Evolutionary conservation across 2,113 vertebrate species (phyloP), one percentile per base, ranked within the genome.

Genomic region (Mormyrus lacerda): DNA sequence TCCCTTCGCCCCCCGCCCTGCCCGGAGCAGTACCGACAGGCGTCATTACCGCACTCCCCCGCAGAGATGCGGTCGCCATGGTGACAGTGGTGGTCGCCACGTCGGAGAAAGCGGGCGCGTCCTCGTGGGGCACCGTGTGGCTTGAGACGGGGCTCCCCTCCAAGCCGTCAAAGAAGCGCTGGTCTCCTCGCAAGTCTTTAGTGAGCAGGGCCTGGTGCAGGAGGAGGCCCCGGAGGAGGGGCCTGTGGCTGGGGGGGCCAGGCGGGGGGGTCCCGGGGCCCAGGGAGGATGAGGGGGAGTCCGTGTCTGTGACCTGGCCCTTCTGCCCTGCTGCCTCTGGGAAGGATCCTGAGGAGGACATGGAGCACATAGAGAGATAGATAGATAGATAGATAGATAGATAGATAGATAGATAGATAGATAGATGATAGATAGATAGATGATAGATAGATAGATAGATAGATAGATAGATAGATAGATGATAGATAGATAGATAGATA

Each of bases 171-270:
- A 96, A 96, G 92, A 96, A 96, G 0, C 95, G 95, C 0, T 95
- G 96, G 82, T 97, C 97, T 42, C 93, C 96, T 87, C 95, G 93
- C 88, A 97, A 97, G 90, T 95, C 94, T 58, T 96, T 96, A 42
- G 94, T 96, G 53, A 97, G 96, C 31, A 97, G 95, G 58, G 95
- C 95, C 85, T 97, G 96, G 0, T 97, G 97, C 88, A 95, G 91
- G 87, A 97, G 94, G 88, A 98, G 94, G 89, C 96, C 97, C 90
- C 96, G 96, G 48, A 98, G 94, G 92, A 97, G 91, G 0, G 97
- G 97, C 90, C 95, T 97, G 90, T 98, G 97, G 94, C 97, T 97
- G 89, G 97, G 96, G 88, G 97, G 91, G 93, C 96, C 96, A 90
- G 97, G 90, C 0, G 97, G 96, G 31, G 97, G 95, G 0, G 94